phyloP scores from a whole-genome alignment of 2,113 vertebrate species.

The Mus pahari region DNA sequence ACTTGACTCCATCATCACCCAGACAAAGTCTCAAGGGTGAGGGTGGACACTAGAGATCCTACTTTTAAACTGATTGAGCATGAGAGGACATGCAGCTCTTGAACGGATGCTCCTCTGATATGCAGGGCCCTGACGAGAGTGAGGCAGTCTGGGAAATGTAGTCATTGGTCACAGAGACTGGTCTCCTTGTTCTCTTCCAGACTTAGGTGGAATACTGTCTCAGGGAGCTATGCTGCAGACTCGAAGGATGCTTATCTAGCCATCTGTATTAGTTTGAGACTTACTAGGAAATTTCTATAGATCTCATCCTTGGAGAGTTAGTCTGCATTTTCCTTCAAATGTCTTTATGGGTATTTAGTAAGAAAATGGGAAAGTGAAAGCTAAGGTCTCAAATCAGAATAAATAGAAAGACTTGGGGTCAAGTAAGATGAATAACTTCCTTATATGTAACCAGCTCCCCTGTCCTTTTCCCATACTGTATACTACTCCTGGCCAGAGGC shows the following conservation, averaged over 20 bases:
- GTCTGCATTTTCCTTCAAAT: background rate
- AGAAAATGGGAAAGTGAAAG: background rate
- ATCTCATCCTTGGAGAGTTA: background rate
- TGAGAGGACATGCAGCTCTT: background rate
- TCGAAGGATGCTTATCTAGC: background rate
- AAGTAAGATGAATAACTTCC: background rate
- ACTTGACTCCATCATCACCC: background rate
- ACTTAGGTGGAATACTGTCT: background rate
- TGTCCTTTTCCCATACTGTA: background rate
- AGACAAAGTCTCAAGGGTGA: background rate
- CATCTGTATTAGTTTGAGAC: background rate
- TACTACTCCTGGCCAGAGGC: background rate
- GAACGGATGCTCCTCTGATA: background rate
- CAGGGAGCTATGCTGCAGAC: background rate
- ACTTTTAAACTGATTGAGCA: background rate
- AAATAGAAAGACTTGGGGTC: background rate
- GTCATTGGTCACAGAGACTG: background rate
- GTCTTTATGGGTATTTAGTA: background rate
- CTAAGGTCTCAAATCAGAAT: background rate
- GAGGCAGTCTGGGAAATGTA: slow-evolving; percentile 17
- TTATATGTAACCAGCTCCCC: background rate
- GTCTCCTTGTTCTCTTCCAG: background rate
- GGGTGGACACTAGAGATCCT: background rate
- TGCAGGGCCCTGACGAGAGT: background rate
- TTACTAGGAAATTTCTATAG: background rate